Conservation (phyloP, 2,888 invertebrate species). For the Deilephila porcellus region DNA sequence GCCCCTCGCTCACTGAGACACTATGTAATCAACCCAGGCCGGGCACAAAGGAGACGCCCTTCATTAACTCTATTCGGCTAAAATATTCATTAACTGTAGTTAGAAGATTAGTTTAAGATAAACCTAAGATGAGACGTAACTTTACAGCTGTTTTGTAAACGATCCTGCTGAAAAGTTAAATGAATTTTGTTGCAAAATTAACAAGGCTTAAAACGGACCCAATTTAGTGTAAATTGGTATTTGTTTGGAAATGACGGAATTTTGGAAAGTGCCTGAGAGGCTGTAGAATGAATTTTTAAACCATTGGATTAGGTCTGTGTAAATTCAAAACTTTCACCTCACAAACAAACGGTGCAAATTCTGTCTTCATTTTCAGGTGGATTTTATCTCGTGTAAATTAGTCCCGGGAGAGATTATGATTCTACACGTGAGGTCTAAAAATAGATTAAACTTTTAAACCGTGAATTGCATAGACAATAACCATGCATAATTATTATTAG, state of each 20-base stretch:
- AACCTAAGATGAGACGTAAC: conserved; percentile 22
- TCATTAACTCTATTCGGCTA: conserved; percentile 75
- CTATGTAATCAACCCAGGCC: conserved; percentile 71
- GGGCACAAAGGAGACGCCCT: conserved; percentile 76
- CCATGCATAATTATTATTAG: too few relatives aligned
- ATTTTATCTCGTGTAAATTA: neutral
- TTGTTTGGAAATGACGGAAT: conserved; percentile 3
- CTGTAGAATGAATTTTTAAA: conserved; percentile 11
- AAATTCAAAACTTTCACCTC: neutral
- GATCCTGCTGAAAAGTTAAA: conserved; percentile 10
- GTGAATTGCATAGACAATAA: too few relatives aligned
- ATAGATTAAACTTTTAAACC: neutral
- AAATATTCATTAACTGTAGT: conserved; percentile 75
- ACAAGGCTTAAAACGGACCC: conserved; percentile 13
- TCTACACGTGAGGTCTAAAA: neutral
- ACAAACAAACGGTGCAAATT: neutral
- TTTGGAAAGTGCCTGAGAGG: neutral
- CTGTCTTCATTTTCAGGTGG: conserved; percentile 1
- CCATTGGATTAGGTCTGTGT: neutral
- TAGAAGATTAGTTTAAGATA: conserved; percentile 22
- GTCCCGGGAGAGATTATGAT: neutral
- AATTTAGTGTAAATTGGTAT: conserved; percentile 7
- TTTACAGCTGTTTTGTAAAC: conserved; percentile 8
- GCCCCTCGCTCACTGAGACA: conserved; percentile 51
- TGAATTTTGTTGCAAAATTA: conserved; percentile 22